Conservation (phyloP, 2,888 invertebrate species). For the Ophion ellenae region DNA sequence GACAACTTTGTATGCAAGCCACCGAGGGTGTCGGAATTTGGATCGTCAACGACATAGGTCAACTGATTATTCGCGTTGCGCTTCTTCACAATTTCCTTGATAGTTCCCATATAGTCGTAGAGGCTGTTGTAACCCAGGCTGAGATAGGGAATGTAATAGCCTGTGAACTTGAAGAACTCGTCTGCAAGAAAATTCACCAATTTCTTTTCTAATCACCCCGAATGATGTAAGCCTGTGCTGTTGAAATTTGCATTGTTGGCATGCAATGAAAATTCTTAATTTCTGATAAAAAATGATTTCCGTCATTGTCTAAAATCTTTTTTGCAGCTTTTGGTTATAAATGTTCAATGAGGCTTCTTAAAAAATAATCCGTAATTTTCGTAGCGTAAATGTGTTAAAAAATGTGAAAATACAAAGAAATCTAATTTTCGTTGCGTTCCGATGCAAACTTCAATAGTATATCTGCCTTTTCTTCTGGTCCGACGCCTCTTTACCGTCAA, state of each 20-base stretch:
- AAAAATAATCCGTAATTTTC: no score
- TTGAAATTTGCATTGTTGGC: no score
- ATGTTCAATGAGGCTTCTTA: no score
- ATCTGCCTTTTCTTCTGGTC: not conserved
- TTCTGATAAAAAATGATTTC: no score
- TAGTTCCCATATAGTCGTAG: slow-evolving; percentile 55
- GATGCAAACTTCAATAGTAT: not conserved
- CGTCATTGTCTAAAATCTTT: not conserved
- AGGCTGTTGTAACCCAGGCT: slow-evolving; percentile 64
- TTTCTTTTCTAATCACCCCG: not conserved
- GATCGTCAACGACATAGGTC: slow-evolving; percentile 58
- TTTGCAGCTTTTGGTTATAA: no score
- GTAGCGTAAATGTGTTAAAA: no score
- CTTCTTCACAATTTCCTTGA: slow-evolving; percentile 59
- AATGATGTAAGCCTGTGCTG: not conserved
- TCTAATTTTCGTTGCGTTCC: no score
- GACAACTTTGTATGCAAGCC: slow-evolving; percentile 16
- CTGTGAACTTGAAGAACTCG: slow-evolving; percentile 55
- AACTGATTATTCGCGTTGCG: slow-evolving; percentile 51
- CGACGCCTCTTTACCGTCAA: slow-evolving; percentile 62
- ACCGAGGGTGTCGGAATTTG: slow-evolving; percentile 55
- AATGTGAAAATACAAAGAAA: no score
- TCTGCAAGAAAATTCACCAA: slow-evolving; percentile 34
- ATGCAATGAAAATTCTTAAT: no score
- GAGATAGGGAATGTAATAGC: slow-evolving; percentile 67